A percentile compares a stretch with the other conserved stretches of the same genome.
These are phyloP conservation scores for Volucella inanis DNA, from an alignment of 2,888 invertebrate genomes.

Conservation along the genomic window DNA sequence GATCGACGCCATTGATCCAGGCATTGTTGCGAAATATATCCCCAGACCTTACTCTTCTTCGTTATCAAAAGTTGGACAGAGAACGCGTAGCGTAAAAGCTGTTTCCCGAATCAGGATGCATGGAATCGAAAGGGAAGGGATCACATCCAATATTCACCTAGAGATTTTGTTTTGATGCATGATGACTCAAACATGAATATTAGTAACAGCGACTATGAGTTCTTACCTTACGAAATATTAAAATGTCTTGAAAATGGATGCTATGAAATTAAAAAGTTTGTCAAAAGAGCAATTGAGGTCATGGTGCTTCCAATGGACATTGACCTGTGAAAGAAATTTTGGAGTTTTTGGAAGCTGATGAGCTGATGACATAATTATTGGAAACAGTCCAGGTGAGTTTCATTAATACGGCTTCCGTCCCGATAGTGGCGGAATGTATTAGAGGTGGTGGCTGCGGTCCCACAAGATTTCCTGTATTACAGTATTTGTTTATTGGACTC, in stretches of 20 bases:
- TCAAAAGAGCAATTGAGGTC: slow-evolving; percentile 35
- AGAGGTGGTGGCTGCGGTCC: slow-evolving; percentile 5
- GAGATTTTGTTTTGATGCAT: slow-evolving; percentile 39
- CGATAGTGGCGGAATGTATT: too few relatives aligned
- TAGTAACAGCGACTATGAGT: slow-evolving; percentile 34
- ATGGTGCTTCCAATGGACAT: slow-evolving; percentile 24
- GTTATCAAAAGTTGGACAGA: slow-evolving; percentile 26
- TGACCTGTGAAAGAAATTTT: slow-evolving; percentile 28
- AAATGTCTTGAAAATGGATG: slow-evolving; percentile 18
- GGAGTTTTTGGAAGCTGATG: slow-evolving; percentile 17
- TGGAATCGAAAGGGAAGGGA: slow-evolving; percentile 24
- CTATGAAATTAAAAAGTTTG: slow-evolving; percentile 34
- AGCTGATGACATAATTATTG: neutral
- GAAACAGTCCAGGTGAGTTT: slow-evolving; percentile 20
- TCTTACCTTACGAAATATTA: slow-evolving; percentile 39
- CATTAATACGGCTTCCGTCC: neutral
- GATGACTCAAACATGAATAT: slow-evolving; percentile 27
- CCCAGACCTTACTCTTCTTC: slow-evolving; percentile 17
- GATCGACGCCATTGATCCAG: slow-evolving; percentile 34
- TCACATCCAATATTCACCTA: slow-evolving; percentile 8
- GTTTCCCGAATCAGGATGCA: slow-evolving; percentile 21
- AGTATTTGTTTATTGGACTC: slow-evolving; percentile 27
- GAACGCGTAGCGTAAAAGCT: slow-evolving; percentile 18
- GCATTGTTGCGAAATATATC: slow-evolving; percentile 46
- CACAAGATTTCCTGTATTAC: slow-evolving; percentile 9